Evolutionary conservation across 2,113 vertebrate species (phyloP).

Genomic region (Symphodus melops): DNA sequence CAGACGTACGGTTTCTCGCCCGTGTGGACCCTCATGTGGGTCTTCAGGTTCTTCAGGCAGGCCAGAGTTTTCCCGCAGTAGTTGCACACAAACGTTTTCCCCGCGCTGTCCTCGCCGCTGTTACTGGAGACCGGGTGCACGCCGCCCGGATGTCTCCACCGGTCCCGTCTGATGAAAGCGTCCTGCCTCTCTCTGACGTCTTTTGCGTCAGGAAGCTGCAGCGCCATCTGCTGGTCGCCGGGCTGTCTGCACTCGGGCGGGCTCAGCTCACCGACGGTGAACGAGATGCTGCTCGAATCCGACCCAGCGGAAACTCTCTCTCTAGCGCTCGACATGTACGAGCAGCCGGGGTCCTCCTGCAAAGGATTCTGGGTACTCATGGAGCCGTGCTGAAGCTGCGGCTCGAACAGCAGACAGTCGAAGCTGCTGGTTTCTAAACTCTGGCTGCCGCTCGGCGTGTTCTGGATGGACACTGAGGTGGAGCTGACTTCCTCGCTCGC

Average conservation of each 20-base stretch:
- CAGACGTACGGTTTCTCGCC: slow-evolving; percentile 79
- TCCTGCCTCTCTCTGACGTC: not conserved
- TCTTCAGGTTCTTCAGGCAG: slow-evolving; percentile 80
- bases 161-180: slow-evolving; percentile 17
- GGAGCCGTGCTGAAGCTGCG: slow-evolving; percentile 13
- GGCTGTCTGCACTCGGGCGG: slow-evolving; percentile 24
- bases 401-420: slow-evolving; percentile 50
- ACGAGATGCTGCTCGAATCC: not conserved
- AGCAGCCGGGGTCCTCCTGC: slow-evolving; percentile 45
- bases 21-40: slow-evolving; percentile 79
- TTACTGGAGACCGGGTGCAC: not conserved
- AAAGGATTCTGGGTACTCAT: slow-evolving; percentile 43
- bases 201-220: slow-evolving; percentile 10
- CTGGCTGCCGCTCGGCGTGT: slow-evolving; percentile 14
- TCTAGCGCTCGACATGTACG: not conserved
- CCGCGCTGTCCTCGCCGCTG: slow-evolving; percentile 13
- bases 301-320: not conserved
- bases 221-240: slow-evolving; percentile 38
- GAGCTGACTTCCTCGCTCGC: slow-evolving; percentile 35
- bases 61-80: slow-evolving; percentile 76
- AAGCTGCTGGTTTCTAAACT: slow-evolving; percentile 16
- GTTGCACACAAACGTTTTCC: slow-evolving; percentile 59
- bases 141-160: slow-evolving; percentile 31
- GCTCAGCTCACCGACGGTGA: not conserved
- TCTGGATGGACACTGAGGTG: slow-evolving; percentile 22